Conservation (phyloP, 2,888 invertebrate species). For the Eupithecia subfuscata region DNA sequence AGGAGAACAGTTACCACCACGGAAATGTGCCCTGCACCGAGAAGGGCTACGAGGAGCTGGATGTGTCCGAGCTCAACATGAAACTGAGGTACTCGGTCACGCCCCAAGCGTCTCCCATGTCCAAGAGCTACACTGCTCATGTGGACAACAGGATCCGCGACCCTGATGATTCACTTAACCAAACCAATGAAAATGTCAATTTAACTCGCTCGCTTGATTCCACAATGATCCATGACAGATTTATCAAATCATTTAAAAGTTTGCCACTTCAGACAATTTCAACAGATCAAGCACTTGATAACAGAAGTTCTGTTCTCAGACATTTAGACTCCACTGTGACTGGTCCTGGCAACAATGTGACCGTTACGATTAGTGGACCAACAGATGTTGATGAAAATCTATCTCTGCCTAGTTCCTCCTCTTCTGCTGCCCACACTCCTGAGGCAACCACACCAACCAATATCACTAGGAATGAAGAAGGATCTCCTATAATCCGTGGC, state of each 20-base stretch:
- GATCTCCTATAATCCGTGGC: slow-evolving; percentile 77
- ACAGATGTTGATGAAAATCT: slow-evolving; percentile 66
- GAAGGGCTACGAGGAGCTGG: slow-evolving; percentile 76
- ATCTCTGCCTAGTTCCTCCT: slow-evolving; percentile 68
- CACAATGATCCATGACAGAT: slow-evolving; percentile 59
- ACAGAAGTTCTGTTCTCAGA: slow-evolving; percentile 55
- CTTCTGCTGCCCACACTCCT: slow-evolving; percentile 67
- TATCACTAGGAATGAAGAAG: slow-evolving; percentile 64
- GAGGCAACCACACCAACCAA: slow-evolving; percentile 76
- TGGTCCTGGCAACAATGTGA: slow-evolving; percentile 53
- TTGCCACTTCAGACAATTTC: slow-evolving; percentile 66
- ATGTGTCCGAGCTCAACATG: slow-evolving; percentile 77
- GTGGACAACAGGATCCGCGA: slow-evolving; percentile 59
- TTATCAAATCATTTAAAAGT: slow-evolving; percentile 59
- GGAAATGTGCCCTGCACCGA: slow-evolving; percentile 73
- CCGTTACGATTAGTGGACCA: slow-evolving; percentile 56
- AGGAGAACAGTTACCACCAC: slow-evolving; percentile 72
- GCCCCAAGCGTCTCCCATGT: slow-evolving; percentile 75
- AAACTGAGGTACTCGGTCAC: slow-evolving; percentile 75
- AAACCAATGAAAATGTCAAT: slow-evolving; percentile 56
- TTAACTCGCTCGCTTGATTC: slow-evolving; percentile 70
- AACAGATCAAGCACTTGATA: slow-evolving; percentile 57
- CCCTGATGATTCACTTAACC: slow-evolving; percentile 55
- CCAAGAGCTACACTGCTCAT: slow-evolving; percentile 69
- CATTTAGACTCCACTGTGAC: slow-evolving; percentile 54